Evolutionary conservation across 2,797 vertebrate genomes (phyloP).

Genomic region (Alcedo quadribrachys): DNA sequence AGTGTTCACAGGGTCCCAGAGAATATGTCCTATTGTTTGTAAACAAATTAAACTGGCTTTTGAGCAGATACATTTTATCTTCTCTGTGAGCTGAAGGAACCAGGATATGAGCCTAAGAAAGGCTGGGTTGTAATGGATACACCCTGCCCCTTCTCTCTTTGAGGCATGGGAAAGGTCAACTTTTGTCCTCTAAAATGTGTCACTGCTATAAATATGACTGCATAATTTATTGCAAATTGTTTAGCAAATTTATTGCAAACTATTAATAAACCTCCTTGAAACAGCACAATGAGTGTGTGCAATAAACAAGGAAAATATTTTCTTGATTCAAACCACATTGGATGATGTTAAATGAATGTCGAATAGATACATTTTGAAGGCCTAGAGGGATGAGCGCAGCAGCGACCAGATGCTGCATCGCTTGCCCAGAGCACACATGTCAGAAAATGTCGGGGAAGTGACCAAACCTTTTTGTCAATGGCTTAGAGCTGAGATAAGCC

Average conservation of each 20-base stretch:
- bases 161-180: conserved; percentile 78
- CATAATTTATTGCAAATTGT: conserved; percentile 78
- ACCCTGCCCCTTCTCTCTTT: conserved; percentile 72
- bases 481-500: conserved; percentile 67
- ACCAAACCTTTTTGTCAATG: conserved; percentile 70
- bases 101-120: conserved; percentile 57
- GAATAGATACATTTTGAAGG: conserved; percentile 62
- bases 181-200: conserved; percentile 77
- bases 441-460: conserved; percentile 54
- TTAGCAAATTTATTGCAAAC: conserved; percentile 75
- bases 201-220: conserved; percentile 76
- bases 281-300: conserved; percentile 64
- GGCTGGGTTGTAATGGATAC: conserved; percentile 58
- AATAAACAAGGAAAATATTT: conserved; percentile 77
- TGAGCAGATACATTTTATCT: conserved; percentile 44
- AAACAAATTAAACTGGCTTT: conserved; percentile 39
- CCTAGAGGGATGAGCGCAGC: conserved; percentile 47
- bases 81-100: conserved; percentile 48
- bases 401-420: conserved; percentile 19
- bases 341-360: conserved; percentile 64
- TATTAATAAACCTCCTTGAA: conserved; percentile 76
- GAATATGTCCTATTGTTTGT: conserved; percentile 34
- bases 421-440: conserved; percentile 48
- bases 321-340: conserved; percentile 76
- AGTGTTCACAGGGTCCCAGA: not conserved